phyloP scores from a whole-genome alignment of 2,113 vertebrate species.

The Oreamnos americanus region DNA sequence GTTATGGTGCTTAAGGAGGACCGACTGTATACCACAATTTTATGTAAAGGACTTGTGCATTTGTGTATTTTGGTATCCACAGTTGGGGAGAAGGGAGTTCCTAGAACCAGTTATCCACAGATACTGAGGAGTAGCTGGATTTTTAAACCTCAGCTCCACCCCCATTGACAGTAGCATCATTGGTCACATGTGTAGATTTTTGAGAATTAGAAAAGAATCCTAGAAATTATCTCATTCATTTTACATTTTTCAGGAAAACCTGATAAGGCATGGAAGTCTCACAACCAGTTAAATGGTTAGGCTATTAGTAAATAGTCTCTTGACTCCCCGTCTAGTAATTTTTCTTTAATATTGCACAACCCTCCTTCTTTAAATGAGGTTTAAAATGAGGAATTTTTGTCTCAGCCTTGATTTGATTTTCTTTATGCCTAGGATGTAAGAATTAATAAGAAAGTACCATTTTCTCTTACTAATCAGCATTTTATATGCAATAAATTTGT shows the following conservation, averaged over 20 bases:
- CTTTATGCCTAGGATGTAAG: slow-evolving; percentile 10
- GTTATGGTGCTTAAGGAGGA: neutral
- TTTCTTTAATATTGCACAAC: neutral
- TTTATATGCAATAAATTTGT: neutral
- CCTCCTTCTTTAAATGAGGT: neutral
- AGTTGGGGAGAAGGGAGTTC: neutral
- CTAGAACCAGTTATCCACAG: neutral
- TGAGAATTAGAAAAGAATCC: slow-evolving; percentile 16
- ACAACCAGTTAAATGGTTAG: neutral
- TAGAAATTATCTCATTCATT: neutral
- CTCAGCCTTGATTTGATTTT: neutral
- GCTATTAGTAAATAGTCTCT: neutral
- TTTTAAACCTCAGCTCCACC: neutral
- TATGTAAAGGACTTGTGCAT: neutral
- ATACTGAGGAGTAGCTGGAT: neutral
- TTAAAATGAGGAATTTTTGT: slow-evolving; percentile 18
- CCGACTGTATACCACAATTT: neutral
- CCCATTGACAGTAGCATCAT: neutral
- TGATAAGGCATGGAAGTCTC: neutral
- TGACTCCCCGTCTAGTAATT: neutral
- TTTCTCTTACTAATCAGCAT: neutral
- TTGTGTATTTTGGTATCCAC: neutral
- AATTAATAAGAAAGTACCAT: neutral
- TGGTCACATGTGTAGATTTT: neutral
- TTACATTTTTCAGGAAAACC: neutral